These are phyloP conservation scores for Elaphurus davidianus DNA, from an alignment of 2,113 vertebrate genomes.

Conservation along the genomic window DNA sequence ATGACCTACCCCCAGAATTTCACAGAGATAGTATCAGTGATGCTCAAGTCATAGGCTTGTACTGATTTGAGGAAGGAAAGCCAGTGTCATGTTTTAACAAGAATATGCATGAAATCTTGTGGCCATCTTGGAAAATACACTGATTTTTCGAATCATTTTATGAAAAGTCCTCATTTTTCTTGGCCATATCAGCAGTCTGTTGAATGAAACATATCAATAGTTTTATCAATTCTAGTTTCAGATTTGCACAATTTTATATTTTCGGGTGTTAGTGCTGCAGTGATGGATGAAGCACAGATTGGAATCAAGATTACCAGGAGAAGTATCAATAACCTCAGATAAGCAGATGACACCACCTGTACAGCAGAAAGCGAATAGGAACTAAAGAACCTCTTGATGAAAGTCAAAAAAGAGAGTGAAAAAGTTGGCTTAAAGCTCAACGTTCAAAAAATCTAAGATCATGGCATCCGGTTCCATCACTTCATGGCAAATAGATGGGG, in stretches of 20 bases:
- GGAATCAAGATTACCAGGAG: background rate
- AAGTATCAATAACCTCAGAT: background rate
- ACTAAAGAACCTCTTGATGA: background rate
- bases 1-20: background rate
- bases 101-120: background rate
- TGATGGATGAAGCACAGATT: background rate
- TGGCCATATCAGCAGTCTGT: background rate
- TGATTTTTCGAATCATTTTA: background rate
- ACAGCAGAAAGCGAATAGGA: background rate
- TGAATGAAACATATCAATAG: background rate
- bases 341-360: background rate
- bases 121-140: background rate
- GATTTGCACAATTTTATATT: background rate
- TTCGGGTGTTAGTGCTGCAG: background rate
- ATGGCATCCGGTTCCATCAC: background rate
- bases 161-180: background rate
- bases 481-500: background rate
- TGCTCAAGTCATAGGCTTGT: background rate
- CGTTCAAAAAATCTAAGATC: background rate
- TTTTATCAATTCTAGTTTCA: background rate
- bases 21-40: background rate
- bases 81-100: background rate
- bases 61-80: background rate
- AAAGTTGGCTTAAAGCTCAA: background rate
- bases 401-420: background rate